These are phyloP conservation scores for Alauda arvensis DNA, from an alignment of 2,797 vertebrate genomes.

Conservation along the genomic window DNA sequence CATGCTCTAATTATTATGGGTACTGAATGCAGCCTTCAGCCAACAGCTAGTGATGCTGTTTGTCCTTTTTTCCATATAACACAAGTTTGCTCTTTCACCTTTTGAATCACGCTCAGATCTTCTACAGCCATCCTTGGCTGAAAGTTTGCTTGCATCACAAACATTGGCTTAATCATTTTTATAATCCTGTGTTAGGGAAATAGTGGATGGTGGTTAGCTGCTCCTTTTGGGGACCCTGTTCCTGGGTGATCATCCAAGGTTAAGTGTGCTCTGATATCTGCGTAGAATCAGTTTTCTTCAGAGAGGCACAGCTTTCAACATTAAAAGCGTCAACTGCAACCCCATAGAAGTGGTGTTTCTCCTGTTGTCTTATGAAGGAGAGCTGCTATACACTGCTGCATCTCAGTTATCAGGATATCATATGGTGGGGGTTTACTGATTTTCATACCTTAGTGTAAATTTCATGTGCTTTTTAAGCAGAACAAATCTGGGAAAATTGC, in stretches of 20 bases:
- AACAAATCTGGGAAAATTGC: background rate
- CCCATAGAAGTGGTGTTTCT: background rate
- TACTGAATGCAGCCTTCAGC: background rate
- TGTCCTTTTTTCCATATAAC: background rate
- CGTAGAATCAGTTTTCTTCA: background rate
- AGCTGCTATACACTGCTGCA: background rate
- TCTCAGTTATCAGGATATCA: background rate
- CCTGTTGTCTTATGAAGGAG: background rate
- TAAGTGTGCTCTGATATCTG: background rate
- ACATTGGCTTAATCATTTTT: background rate
- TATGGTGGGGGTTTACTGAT: background rate
- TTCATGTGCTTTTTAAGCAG: background rate
- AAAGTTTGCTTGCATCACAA: background rate
- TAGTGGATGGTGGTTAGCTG: background rate
- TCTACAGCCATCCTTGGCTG: background rate
- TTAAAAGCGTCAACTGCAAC: background rate
- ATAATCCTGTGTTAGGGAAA: background rate
- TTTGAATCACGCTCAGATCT: background rate
- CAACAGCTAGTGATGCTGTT: background rate
- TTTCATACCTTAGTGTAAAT: background rate
- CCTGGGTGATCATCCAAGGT: background rate
- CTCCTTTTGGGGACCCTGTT: background rate
- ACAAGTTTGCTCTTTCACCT: background rate
- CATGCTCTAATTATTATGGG: background rate
- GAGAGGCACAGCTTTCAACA: background rate